Conservation (phyloP, 2,888 invertebrate genomes). For the Zaprionus lineosus region DNA sequence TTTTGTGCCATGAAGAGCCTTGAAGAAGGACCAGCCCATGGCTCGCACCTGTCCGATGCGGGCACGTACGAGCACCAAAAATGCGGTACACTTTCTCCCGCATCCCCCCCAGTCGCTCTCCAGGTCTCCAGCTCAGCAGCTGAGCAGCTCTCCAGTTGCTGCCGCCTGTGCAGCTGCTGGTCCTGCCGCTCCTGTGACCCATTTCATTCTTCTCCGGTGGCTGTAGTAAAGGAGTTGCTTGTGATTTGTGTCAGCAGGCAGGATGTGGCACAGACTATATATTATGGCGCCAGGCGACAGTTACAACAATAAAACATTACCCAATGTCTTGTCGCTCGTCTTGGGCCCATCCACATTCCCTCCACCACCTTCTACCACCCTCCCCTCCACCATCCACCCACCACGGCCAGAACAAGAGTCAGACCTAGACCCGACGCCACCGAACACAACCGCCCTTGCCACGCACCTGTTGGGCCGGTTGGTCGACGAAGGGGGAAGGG, state of each 20-base stretch:
- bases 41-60: slow-evolving; percentile 50
- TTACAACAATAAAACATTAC: slow-evolving; percentile 77
- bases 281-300: slow-evolving; percentile 48
- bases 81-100: slow-evolving; percentile 18
- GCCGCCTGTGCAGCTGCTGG: background rate
- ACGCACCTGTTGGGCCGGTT: slow-evolving; percentile 32
- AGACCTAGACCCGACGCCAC: background rate
- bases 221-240: slow-evolving; percentile 61
- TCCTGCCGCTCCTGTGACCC: background rate
- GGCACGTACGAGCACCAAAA: slow-evolving; percentile 67
- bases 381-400: no score
- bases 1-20: slow-evolving; percentile 56
- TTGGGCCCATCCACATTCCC: slow-evolving; percentile 11
- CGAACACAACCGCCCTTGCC: no score
- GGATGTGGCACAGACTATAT: slow-evolving; percentile 1
- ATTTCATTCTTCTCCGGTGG: background rate
- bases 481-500: slow-evolving; percentile 71
- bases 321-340: slow-evolving; percentile 64
- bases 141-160: background rate
- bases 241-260: slow-evolving; percentile 69
- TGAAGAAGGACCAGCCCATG: slow-evolving; percentile 19
- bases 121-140: background rate
- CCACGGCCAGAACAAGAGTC: background rate
- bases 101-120: background rate
- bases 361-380: no score